A percentile compares a stretch with the other conserved stretches of the same genome.
These are phyloP conservation scores for Chrysaora quinquecirrha DNA, from an alignment of 30 jellyfish, hydroid and myxozoan genomes.

Conservation along the genomic window DNA sequence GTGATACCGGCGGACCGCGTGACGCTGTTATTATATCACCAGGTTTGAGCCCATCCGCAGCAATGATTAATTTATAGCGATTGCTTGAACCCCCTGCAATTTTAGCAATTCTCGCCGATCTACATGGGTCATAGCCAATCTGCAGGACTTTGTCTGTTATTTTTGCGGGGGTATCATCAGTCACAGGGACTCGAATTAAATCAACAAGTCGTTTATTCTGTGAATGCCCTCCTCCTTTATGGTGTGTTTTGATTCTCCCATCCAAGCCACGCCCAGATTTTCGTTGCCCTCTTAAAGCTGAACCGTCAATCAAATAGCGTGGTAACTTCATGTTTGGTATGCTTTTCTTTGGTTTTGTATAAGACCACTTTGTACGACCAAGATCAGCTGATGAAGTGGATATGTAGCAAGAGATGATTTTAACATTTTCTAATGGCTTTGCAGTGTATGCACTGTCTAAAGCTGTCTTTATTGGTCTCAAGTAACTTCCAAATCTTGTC, in stretches of 20 bases:
- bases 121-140: conserved; percentile 95
- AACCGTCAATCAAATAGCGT: conserved; percentile 80
- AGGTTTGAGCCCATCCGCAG: conserved; percentile 87
- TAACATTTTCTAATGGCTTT: not conserved
- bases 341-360: conserved; percentile 60
- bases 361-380: conserved; percentile 92
- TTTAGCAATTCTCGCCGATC: conserved; percentile 91
- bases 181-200: conserved; percentile 71
- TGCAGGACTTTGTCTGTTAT: conserved; percentile 77
- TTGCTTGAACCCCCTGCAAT: conserved; percentile 90
- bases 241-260: conserved; percentile 87
- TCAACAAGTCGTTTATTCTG: conserved; percentile 84
- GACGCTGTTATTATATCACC: conserved; percentile 94
- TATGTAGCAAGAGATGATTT: conserved; percentile 19
- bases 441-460: not conserved
- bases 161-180: conserved; percentile 42
- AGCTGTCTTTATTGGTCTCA: not conserved
- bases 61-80: conserved; percentile 74
- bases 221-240: conserved; percentile 95
- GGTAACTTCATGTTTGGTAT: conserved; percentile 75
- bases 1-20: conserved; percentile 89
- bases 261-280: conserved; percentile 90
- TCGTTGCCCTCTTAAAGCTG: conserved; percentile 67
- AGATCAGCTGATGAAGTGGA: conserved; percentile 36
- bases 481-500: not conserved